Percentiles rank a stretch among this genome's conserved stretches.
phyloP scores from a whole-genome alignment of 2,797 vertebrate genomes.

The Sebastes matsubarae region DNA sequence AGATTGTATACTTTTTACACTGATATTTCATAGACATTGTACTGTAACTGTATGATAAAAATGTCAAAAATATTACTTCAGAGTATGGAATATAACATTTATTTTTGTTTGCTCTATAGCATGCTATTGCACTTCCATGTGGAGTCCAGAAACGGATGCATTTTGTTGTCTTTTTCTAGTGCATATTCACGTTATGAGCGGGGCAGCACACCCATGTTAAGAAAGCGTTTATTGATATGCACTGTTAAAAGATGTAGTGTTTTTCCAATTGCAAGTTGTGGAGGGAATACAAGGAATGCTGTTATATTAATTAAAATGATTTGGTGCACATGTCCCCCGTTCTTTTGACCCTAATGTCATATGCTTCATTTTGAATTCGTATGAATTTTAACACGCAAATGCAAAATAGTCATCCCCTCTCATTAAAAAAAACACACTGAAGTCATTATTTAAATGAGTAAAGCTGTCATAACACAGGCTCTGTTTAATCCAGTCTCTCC shows the following conservation, averaged over 20 bases:
- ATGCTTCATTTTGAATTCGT: not conserved
- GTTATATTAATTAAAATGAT: conserved; percentile 70
- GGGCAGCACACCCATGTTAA: conserved; percentile 55
- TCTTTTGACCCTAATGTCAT: not conserved
- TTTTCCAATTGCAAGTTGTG: conserved; percentile 38
- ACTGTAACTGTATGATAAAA: conserved; percentile 72
- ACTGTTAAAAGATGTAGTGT: conserved; percentile 58
- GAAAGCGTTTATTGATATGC: conserved; percentile 56
- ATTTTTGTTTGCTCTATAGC: conserved; percentile 78
- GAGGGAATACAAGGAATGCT: conserved; percentile 67
- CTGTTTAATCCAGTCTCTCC: conserved; percentile 12
- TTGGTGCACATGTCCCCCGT: conserved; percentile 44
- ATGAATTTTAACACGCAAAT: conserved; percentile 11
- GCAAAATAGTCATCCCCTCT: not conserved
- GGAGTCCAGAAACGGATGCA: conserved; percentile 58
- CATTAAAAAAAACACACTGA: conserved; percentile 3
- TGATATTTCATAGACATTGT: conserved; percentile 82
- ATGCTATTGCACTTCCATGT: conserved; percentile 74
- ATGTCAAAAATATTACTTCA: conserved; percentile 67
- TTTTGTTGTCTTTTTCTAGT: conserved; percentile 72
- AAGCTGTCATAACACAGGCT: conserved; percentile 4
- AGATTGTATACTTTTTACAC: conserved; percentile 86
- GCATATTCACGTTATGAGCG: conserved; percentile 53
- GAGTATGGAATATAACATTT: conserved; percentile 72
- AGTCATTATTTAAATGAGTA: conserved; percentile 1